Evolutionary conservation across 2,888 invertebrate species (phyloP).

Genomic region (Andrena trimmerana): DNA sequence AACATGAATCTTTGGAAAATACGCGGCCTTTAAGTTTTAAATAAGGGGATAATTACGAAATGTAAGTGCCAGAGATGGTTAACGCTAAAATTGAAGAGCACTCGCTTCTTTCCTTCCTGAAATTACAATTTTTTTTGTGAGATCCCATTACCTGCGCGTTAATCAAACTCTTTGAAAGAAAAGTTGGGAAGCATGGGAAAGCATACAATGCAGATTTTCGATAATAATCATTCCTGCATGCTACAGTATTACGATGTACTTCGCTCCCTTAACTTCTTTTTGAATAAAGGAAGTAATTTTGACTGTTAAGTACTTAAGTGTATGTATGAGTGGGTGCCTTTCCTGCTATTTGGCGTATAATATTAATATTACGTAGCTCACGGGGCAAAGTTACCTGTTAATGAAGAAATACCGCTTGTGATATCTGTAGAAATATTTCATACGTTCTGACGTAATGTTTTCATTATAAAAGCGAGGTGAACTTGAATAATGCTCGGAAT

Average conservation of each 20-base stretch:
- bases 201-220: conserved; percentile 10
- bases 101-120: not conserved
- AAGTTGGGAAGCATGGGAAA: no score
- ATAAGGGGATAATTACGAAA: not conserved
- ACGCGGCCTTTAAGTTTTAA: conserved; percentile 9
- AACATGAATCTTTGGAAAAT: not conserved
- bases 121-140: not conserved
- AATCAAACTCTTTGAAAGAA: conserved; percentile 5
- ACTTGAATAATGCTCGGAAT: not conserved
- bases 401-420: not conserved
- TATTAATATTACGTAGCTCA: not conserved
- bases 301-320: no score
- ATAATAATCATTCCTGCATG: conserved; percentile 7
- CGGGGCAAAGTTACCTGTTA: not conserved
- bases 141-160: not conserved
- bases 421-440: not conserved
- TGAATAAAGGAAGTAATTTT: conserved; percentile 7
- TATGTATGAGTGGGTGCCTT: no score
- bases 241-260: conserved; percentile 4
- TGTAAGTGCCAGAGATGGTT: no score
- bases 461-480: not conserved
- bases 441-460: not conserved
- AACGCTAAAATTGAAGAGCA: not conserved
- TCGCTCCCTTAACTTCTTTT: conserved; percentile 1
- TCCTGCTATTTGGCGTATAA: not conserved